Conservation (phyloP, 1,140 invertebrate genomes). For the Drosophila saltans region DNA sequence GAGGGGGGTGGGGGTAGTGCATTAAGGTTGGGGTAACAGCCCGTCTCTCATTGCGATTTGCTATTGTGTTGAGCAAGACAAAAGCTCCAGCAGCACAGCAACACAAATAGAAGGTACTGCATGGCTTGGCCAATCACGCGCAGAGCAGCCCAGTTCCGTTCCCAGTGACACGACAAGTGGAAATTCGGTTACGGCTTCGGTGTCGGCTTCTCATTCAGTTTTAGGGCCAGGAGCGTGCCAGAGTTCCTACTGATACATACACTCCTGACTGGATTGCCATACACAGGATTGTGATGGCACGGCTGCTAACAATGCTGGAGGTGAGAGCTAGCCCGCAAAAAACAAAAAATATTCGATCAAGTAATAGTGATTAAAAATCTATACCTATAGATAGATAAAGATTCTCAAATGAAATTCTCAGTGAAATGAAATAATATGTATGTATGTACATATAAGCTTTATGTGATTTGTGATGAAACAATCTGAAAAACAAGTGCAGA, state of each 20-base stretch:
- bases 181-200: slow-evolving; percentile 22
- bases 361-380: background rate
- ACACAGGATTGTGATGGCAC: slow-evolving; percentile 43
- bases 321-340: slow-evolving; percentile 24
- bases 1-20: background rate
- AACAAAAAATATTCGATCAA: background rate
- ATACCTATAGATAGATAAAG: no score
- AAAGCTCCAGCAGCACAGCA: slow-evolving; percentile 24
- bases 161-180: slow-evolving; percentile 18
- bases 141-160: slow-evolving; percentile 24
- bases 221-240: slow-evolving; percentile 44
- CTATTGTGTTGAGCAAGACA: slow-evolving; percentile 49
- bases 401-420: no score
- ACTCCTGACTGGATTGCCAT: slow-evolving; percentile 23
- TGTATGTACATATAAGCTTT: no score
- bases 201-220: slow-evolving; percentile 21
- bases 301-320: slow-evolving; percentile 40
- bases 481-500: background rate
- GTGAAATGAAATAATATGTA: no score
- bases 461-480: background rate
- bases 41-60: slow-evolving; percentile 40
- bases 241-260: slow-evolving; percentile 14
- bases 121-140: slow-evolving; percentile 55
- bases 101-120: slow-evolving; percentile 8
- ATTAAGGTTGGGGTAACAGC: slow-evolving; percentile 10